phyloP scores from a whole-genome alignment of 2,113 vertebrate species.

The Pseudorhombus dupliciocellatus region DNA sequence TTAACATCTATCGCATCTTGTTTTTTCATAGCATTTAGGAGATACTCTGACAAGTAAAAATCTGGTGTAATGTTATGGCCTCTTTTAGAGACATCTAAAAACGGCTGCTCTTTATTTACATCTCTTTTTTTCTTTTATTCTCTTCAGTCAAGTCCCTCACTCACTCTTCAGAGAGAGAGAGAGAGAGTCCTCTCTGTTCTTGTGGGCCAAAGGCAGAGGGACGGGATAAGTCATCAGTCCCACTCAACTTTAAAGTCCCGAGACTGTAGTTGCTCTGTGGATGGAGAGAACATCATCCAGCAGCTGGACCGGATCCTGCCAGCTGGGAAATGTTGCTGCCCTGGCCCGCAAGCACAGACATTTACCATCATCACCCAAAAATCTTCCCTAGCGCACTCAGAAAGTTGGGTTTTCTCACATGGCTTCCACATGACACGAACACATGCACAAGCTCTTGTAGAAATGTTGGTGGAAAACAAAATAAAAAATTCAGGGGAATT shows the following conservation, averaged over 20 bases:
- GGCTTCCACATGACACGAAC: slow-evolving; percentile 49
- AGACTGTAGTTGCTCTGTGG: slow-evolving; percentile 46
- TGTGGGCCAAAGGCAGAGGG: slow-evolving; percentile 61
- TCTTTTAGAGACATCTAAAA: slow-evolving; percentile 85
- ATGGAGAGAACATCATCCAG: slow-evolving; percentile 45
- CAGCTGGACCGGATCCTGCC: slow-evolving; percentile 53
- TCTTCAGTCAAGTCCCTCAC: slow-evolving; percentile 67
- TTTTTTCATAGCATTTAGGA: slow-evolving; percentile 77
- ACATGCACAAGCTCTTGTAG: slow-evolving; percentile 61
- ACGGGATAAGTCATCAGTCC: slow-evolving; percentile 38
- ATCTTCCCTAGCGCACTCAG: slow-evolving; percentile 42
- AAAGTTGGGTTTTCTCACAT: slow-evolving; percentile 44
- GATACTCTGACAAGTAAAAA: slow-evolving; percentile 81
- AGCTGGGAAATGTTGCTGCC: slow-evolving; percentile 51
- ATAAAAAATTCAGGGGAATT: slow-evolving; percentile 13
- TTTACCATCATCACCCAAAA: slow-evolving; percentile 61
- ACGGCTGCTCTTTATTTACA: slow-evolving; percentile 82
- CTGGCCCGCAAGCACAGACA: slow-evolving; percentile 72
- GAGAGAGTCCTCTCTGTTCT: slow-evolving; percentile 63
- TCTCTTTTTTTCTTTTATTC: slow-evolving; percentile 34
- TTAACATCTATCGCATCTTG: slow-evolving; percentile 81
- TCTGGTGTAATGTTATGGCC: slow-evolving; percentile 79
- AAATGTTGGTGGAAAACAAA: slow-evolving; percentile 56
- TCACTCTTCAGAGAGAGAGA: slow-evolving; percentile 59
- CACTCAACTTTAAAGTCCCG: slow-evolving; percentile 49